phyloP scores from a whole-genome alignment of 2,888 invertebrate species.

The Chrysodeixis includens region DNA sequence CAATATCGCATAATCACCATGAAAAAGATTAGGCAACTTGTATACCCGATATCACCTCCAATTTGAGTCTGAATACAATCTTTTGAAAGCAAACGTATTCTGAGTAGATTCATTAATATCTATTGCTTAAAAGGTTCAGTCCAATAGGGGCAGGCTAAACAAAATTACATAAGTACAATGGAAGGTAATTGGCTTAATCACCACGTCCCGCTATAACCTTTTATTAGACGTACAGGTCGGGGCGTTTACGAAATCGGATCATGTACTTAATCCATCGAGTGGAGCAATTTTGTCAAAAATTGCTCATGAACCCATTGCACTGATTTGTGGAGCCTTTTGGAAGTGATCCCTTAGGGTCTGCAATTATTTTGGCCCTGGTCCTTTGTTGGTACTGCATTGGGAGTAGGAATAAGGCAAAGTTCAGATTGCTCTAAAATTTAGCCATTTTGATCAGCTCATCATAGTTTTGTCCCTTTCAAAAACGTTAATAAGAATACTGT shows the following conservation, averaged over 20 bases:
- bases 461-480: not conserved
- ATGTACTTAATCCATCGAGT: constrained; percentile 48
- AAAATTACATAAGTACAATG: constrained; percentile 69
- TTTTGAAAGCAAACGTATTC: constrained; percentile 42
- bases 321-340: constrained; percentile 44
- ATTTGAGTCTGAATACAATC: constrained; percentile 22
- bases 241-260: constrained; percentile 71
- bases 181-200: constrained; percentile 76
- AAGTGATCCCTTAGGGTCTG: constrained; percentile 42
- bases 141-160: constrained; percentile 67
- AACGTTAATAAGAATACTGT: no score
- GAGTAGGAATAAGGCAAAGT: constrained; percentile 20
- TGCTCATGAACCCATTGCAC: constrained; percentile 18
- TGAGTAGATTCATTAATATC: constrained; percentile 55
- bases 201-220: constrained; percentile 70
- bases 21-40: constrained; percentile 7
- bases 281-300: constrained; percentile 54
- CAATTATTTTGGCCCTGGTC: constrained; percentile 37
- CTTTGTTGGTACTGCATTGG: not conserved
- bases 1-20: not conserved
- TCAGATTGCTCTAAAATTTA: not conserved
- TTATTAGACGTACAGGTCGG: constrained; percentile 73
- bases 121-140: constrained; percentile 55
- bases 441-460: no score
- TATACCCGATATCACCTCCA: constrained; percentile 15